Percentiles rank a stretch among this genome's conserved stretches.
Conservation (phyloP, 1,140 invertebrate genomes). For the Ptiloglossa arizonensis region DNA sequence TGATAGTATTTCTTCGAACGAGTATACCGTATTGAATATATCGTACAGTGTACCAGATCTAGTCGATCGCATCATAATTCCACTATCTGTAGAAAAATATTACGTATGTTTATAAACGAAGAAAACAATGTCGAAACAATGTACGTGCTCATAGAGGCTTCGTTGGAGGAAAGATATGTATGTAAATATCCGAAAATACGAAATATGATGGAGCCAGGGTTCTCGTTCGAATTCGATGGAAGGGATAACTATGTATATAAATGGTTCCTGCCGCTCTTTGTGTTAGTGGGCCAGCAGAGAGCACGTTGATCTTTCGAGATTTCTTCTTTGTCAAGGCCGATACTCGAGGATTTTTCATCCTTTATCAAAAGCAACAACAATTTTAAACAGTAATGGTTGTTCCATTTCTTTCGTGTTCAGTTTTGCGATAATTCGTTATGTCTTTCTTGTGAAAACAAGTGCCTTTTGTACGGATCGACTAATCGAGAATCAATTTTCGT, state of each 20-base stretch:
- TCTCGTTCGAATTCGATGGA: conserved; percentile 18
- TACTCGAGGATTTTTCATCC: background rate
- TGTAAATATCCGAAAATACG: conserved; percentile 10
- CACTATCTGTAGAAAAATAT: no score
- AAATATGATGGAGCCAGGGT: background rate
- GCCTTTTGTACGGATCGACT: no score
- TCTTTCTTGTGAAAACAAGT: no score
- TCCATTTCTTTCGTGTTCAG: background rate
- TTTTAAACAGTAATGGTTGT: background rate
- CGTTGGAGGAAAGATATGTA: no score
- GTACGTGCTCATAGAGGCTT: no score
- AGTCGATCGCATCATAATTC: no score
- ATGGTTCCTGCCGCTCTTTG: conserved; percentile 31
- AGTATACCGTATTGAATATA: no score
- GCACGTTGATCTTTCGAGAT: conserved; percentile 44
- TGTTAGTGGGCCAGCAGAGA: conserved; percentile 36
- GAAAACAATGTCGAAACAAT: no score
- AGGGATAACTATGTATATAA: conserved; percentile 61
- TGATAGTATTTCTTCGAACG: no score
- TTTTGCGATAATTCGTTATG: no score
- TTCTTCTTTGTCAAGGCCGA: background rate
- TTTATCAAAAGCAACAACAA: background rate
- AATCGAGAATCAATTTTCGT: background rate
- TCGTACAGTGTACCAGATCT: no score
- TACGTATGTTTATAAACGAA: no score